phyloP scores from a whole-genome alignment of 2,113 vertebrate genomes.

The Emydocephalus ijimae region DNA sequence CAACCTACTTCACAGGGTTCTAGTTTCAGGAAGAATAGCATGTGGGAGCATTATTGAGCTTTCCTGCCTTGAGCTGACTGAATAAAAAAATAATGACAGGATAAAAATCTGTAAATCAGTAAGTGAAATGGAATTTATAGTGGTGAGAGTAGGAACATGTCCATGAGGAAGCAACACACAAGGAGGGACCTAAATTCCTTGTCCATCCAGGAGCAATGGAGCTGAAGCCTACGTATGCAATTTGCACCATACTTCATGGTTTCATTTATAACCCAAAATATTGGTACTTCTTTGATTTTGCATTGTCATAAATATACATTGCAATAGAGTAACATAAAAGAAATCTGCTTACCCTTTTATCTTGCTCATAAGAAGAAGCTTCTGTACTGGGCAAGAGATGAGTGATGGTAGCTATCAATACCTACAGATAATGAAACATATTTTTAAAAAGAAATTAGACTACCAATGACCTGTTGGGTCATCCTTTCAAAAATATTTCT shows the following conservation, averaged over 20 bases:
- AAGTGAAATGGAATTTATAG: neutral
- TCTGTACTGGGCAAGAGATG: constrained; percentile 90
- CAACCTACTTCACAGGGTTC: neutral
- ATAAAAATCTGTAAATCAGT: neutral
- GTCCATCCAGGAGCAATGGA: neutral
- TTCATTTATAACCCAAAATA: neutral
- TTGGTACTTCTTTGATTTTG: neutral
- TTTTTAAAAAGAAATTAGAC: neutral
- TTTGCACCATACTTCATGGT: neutral
- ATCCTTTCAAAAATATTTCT: neutral
- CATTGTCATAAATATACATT: neutral
- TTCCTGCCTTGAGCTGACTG: neutral
- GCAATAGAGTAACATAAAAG: constrained; percentile 2
- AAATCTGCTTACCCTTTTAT: constrained; percentile 85
- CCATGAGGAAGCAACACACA: neutral
- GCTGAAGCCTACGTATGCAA: neutral
- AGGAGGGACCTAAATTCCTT: neutral
- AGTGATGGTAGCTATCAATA: constrained; percentile 96
- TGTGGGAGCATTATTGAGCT: neutral
- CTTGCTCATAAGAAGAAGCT: constrained; percentile 91
- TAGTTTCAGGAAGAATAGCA: neutral
- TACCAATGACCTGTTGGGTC: neutral
- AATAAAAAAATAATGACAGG: neutral
- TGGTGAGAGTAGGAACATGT: neutral
- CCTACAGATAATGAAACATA: constrained; percentile 67